Conservation (phyloP, 2,888 invertebrate genomes). For the Leptopilina drosophilae region DNA sequence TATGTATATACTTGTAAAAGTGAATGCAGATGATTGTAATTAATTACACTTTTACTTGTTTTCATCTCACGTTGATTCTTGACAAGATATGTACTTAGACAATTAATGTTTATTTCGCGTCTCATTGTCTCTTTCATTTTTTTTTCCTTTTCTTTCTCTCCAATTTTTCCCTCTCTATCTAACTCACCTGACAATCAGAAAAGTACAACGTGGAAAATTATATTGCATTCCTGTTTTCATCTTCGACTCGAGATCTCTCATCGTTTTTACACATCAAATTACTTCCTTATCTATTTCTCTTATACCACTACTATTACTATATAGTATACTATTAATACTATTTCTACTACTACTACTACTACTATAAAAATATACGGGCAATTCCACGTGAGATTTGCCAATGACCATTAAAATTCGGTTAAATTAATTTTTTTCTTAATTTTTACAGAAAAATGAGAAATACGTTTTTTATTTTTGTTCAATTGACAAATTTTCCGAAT, state of each 20-base stretch:
- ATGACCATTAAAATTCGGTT: too few species aligned
- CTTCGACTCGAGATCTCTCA: conserved; percentile 4
- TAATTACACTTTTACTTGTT: conserved; percentile 40
- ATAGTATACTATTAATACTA: too few species aligned
- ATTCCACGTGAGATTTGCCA: too few species aligned
- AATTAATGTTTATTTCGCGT: conserved; percentile 26
- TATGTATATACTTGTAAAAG: not conserved
- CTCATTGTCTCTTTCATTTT: not conserved
- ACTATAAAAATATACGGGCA: too few species aligned
- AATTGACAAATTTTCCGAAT: too few species aligned
- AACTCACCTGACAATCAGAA: conserved; percentile 27
- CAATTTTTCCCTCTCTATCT: not conserved
- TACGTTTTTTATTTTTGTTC: too few species aligned
- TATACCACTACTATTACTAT: not conserved
- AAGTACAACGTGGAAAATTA: conserved; percentile 26
- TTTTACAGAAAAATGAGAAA: too few species aligned
- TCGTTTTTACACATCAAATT: conserved; percentile 5
- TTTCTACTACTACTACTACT: too few species aligned
- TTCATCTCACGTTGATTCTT: conserved; percentile 23
- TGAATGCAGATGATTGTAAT: not conserved
- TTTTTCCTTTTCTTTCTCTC: too few species aligned
- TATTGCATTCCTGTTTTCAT: conserved; percentile 34
- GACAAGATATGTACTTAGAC: conserved; percentile 12
- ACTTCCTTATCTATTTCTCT: conserved; percentile 30
- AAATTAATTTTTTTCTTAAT: too few species aligned